Conservation (phyloP, 1,140 invertebrate genomes). For the Zeugodacus cucurbitae region DNA sequence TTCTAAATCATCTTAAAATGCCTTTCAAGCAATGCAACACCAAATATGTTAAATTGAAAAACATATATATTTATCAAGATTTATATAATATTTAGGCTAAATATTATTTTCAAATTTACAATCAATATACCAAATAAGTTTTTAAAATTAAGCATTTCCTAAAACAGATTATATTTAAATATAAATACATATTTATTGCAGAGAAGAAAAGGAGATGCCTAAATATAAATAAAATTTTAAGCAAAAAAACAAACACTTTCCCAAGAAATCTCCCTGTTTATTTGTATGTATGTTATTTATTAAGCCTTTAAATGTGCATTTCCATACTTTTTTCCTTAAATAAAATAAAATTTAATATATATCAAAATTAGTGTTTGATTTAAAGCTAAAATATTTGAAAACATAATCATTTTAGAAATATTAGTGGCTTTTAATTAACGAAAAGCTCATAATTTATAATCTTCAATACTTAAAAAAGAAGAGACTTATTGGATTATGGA, state of each 20-base stretch:
- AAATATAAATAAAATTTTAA: neutral
- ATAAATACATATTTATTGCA: neutral
- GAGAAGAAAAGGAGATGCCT: neutral
- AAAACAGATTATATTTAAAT: neutral
- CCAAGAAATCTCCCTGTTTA: neutral
- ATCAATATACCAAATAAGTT: neutral
- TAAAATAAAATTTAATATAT: neutral
- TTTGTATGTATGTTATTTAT: neutral
- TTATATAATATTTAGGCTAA: conserved; percentile 31
- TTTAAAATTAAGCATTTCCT: neutral
- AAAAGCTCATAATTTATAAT: too few relatives aligned
- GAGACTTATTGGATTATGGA: too few relatives aligned
- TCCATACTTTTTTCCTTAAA: conserved; percentile 7
- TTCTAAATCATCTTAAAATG: neutral
- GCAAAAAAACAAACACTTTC: neutral
- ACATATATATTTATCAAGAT: neutral
- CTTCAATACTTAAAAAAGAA: too few relatives aligned
- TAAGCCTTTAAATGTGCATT: conserved; percentile 11
- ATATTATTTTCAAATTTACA: conserved; percentile 19
- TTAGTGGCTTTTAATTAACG: too few relatives aligned
- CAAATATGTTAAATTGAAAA: neutral
- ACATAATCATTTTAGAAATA: too few relatives aligned
- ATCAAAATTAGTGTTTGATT: neutral
- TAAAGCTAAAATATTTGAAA: too few relatives aligned
- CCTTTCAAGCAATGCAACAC: neutral